phyloP scores from a whole-genome alignment of 2,113 vertebrate species.

The Smithornis capensis region DNA sequence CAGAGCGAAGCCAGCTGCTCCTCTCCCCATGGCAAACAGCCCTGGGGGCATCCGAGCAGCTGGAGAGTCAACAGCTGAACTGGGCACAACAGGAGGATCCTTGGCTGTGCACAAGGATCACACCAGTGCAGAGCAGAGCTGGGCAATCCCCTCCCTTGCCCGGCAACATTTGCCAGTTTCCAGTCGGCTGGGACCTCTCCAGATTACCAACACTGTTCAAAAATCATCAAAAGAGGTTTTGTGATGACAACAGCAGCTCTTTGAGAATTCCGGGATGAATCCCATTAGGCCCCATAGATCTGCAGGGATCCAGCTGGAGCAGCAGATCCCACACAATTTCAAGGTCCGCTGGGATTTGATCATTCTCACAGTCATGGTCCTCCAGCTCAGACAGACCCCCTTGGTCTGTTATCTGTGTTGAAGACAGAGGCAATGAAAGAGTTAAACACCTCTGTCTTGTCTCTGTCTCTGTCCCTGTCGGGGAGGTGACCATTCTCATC shows the following conservation, averaged over 20 bases:
- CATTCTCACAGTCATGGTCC: too few relatives aligned
- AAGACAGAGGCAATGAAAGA: too few relatives aligned
- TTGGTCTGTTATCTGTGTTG: too few relatives aligned
- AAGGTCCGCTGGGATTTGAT: too few relatives aligned
- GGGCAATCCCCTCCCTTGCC: not conserved
- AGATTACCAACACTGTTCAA: too few relatives aligned
- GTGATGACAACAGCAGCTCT: not conserved
- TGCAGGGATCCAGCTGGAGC: not conserved
- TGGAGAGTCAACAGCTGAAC: slow-evolving; percentile 2
- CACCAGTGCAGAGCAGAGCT: not conserved
- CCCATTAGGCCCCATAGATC: not conserved
- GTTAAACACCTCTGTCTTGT: too few relatives aligned
- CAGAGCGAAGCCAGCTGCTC: slow-evolving; percentile 1
- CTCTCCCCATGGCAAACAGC: slow-evolving; percentile 22
- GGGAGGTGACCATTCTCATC: too few relatives aligned
- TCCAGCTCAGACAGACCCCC: too few relatives aligned
- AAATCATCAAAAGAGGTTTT: not conserved
- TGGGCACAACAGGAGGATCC: not conserved
- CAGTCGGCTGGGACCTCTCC: too few relatives aligned
- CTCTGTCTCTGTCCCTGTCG: too few relatives aligned
- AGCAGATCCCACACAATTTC: not conserved
- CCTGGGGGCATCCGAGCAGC: not conserved
- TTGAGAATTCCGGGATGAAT: not conserved
- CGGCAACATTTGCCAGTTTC: too few relatives aligned
- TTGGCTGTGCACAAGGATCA: not conserved